phyloP scores from a whole-genome alignment of 2,888 invertebrate genomes.

The Drosophila mimetica region DNA sequence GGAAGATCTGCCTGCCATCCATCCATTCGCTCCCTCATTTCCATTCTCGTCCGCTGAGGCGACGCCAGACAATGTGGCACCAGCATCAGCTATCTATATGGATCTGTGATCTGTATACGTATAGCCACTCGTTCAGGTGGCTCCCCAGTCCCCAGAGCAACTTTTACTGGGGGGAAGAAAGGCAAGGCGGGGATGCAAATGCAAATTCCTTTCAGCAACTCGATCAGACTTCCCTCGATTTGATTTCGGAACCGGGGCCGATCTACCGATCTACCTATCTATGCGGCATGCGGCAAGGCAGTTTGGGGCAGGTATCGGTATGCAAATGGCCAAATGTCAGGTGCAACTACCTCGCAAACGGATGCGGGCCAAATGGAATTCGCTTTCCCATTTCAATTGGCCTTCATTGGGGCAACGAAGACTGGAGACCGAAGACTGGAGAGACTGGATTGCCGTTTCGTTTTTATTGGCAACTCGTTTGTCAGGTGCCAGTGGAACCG shows the following conservation, averaged over 20 bases:
- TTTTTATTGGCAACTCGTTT: constrained; percentile 77
- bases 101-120: too few species aligned
- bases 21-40: constrained; percentile 7
- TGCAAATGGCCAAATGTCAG: constrained; percentile 62
- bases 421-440: constrained; percentile 2
- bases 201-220: constrained; percentile 24
- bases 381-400: constrained; percentile 66
- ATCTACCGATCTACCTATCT: neutral
- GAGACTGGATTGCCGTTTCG: constrained; percentile 61
- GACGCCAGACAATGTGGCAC: constrained; percentile 32
- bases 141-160: too few species aligned
- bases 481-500: constrained; percentile 46
- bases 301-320: constrained; percentile 65
- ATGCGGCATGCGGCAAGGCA: constrained; percentile 55
- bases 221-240: constrained; percentile 3
- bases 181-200: constrained; percentile 20
- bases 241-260: neutral
- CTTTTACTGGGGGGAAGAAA: constrained; percentile 27
- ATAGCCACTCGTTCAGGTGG: too few species aligned
- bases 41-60: constrained; percentile 15
- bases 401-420: constrained; percentile 6
- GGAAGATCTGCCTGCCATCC: constrained; percentile 1
- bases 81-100: too few species aligned
- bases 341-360: constrained; percentile 12
- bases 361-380: constrained; percentile 61